phyloP scores from a whole-genome alignment of 2,113 vertebrate genomes.

The Oncorhynchus masou region DNA sequence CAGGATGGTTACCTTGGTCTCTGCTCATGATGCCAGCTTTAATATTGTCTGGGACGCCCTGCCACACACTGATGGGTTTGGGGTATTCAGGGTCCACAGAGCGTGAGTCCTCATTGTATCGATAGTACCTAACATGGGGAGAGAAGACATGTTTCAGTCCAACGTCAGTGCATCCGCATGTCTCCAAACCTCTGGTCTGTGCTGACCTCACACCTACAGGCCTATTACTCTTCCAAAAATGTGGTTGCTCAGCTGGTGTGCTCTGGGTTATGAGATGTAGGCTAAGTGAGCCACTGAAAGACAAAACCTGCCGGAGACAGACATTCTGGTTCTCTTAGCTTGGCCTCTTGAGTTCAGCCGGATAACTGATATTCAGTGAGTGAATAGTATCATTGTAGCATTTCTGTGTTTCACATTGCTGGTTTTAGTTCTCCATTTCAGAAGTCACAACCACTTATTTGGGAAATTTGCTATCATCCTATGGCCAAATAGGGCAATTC shows the following conservation, averaged over 20 bases:
- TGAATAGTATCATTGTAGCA: not conserved
- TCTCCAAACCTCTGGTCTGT: not conserved
- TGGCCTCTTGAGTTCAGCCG: not conserved
- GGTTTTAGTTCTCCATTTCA: not conserved
- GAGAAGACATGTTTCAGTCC: not conserved
- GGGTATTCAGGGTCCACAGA: slow-evolving; percentile 83
- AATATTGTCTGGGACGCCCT: slow-evolving; percentile 85
- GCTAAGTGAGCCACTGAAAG: not conserved
- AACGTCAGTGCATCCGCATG: not conserved
- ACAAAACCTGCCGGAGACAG: not conserved
- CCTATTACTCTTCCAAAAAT: not conserved
- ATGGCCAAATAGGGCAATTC: not conserved
- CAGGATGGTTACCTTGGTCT: slow-evolving; percentile 77
- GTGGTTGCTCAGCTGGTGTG: not conserved
- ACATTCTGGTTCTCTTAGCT: not conserved
- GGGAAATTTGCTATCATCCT: not conserved
- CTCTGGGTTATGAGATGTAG: not conserved
- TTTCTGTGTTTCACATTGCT: not conserved
- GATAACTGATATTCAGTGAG: not conserved
- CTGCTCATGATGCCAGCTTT: slow-evolving; percentile 85
- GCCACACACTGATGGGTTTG: slow-evolving; percentile 82
- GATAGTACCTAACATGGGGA: slow-evolving; percentile 79
- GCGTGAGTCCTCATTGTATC: slow-evolving; percentile 79
- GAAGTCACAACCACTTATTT: not conserved
- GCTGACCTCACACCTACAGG: not conserved